Base-by-base conservation (phyloP, 2,888 invertebrate genomes). In the Aphelenchoides bicaudatus region DNA sequence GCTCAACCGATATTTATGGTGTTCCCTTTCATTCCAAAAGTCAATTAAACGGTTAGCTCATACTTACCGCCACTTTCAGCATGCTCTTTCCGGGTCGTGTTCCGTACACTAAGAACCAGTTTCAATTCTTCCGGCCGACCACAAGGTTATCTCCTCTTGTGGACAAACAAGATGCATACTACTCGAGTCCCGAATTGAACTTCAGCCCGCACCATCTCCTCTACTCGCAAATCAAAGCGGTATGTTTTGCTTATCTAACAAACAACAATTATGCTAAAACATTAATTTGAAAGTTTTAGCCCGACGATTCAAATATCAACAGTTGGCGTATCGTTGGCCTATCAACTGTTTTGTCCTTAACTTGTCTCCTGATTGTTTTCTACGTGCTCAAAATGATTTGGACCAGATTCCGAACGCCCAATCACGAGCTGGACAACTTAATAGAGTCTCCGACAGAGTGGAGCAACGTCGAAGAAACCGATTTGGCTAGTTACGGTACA, bases 371-470 rank as follows among this genome's bases (percentile, higher is more conserved):
- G 8, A 23, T 51, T 39, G 25, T 51, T 39, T 51, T 51, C 30
- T 51, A 51, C 25, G 52, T 51, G n/a, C n/a, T 51, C 2, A 51
- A 51, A 28, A 25, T 51, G 4, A 51, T 51, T 50, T 51, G 52
- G 52, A 21, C 10, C 34, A 13, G 39, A 8, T 51, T 51, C 37
- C 37, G 52, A 16, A 39, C 37, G 38, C 31, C 37, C 21, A 31
- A 16, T 8, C 19, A 10, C 25, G 39, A 51, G n/a, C n/a, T 38
- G 10, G 52, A 51, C 19, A 39, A 28, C 19, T 19, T 51, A n/a
- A 6, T 51, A 1, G 52, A 51, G 37, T 51, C 52, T 10, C 52
- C 52, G 2, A 34, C 52, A 21, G 34, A 46, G 2, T 16, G 37
- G 43, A 29, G 23, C 3, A n/a, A 16, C 2, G 21, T 51, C 52